phyloP scores from a whole-genome alignment of 2,888 invertebrate genomes.

The Dione vanillae region DNA sequence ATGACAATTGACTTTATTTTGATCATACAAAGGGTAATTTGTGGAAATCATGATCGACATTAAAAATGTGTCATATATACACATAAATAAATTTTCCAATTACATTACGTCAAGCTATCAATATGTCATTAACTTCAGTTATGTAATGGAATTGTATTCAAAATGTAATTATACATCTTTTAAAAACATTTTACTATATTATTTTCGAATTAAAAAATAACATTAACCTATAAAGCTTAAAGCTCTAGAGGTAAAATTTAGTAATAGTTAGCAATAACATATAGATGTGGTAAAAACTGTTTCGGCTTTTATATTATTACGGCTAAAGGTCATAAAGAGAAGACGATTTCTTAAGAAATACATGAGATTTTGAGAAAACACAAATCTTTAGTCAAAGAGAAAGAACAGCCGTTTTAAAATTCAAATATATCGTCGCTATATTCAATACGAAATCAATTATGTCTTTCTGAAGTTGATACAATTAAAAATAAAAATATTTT shows the following conservation, averaged over 20 bases:
- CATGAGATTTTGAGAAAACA: not conserved
- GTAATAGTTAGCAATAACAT: too few relatives aligned
- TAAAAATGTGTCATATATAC: not conserved
- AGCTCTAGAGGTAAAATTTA: too few relatives aligned
- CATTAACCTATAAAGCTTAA: too few relatives aligned
- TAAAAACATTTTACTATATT: too few relatives aligned
- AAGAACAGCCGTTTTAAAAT: slow-evolving; percentile 18
- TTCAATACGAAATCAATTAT: slow-evolving; percentile 29
- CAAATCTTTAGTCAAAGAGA: not conserved
- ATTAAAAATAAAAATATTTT: slow-evolving; percentile 18
- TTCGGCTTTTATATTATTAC: too few relatives aligned
- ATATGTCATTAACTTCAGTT: slow-evolving; percentile 7
- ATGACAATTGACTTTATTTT: not conserved
- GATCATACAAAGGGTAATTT: not conserved
- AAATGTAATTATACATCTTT: not conserved
- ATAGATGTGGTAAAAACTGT: too few relatives aligned
- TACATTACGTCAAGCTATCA: slow-evolving; percentile 1
- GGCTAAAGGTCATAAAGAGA: too few relatives aligned
- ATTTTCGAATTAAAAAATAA: too few relatives aligned
- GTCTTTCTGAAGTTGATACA: slow-evolving; percentile 8
- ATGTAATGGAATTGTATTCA: not conserved
- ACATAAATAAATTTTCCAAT: not conserved
- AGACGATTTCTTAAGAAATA: not conserved
- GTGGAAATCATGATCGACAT: not conserved
- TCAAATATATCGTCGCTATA: slow-evolving; percentile 4